phyloP scores from a whole-genome alignment of 2,888 invertebrate species.

The Lasioglossum calceatum region DNA sequence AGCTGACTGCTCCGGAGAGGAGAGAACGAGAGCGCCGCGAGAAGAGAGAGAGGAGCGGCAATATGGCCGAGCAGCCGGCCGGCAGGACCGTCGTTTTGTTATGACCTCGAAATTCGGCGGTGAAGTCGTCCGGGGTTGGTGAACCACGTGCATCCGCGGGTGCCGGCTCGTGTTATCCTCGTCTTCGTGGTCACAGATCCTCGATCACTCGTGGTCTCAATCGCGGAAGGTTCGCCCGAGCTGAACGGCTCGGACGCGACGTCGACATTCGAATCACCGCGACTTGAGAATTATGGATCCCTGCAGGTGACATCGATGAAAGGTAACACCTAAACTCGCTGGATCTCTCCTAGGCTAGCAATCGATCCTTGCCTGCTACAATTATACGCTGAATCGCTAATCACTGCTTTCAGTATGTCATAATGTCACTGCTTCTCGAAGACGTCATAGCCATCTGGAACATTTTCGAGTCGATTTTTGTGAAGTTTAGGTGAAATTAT shows the following conservation, averaged over 20 bases:
- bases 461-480: not conserved
- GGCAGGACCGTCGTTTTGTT: constrained; percentile 78
- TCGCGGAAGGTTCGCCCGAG: constrained; percentile 26
- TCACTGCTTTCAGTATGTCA: too few relatives aligned
- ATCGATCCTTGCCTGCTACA: not conserved
- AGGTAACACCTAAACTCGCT: constrained; percentile 66
- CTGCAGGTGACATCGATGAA: constrained; percentile 80
- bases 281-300: constrained; percentile 77
- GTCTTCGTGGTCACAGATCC: not conserved
- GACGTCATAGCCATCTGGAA: not conserved
- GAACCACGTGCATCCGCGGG: constrained; percentile 62
- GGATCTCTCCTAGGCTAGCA: not conserved
- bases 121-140: constrained; percentile 65
- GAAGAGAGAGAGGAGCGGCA: constrained; percentile 55
- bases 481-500: not conserved
- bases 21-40: constrained; percentile 42
- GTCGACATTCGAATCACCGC: constrained; percentile 38
- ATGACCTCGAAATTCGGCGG: constrained; percentile 71
- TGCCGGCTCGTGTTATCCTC: not conserved
- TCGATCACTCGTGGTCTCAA: constrained; percentile 30
- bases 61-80: constrained; percentile 78
- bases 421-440: not conserved
- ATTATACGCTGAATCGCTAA: not conserved
- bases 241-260: constrained; percentile 11
- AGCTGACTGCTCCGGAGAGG: constrained; percentile 47